phyloP scores from a whole-genome alignment of 2,797 vertebrate species.

The Jordanella pulchra region DNA sequence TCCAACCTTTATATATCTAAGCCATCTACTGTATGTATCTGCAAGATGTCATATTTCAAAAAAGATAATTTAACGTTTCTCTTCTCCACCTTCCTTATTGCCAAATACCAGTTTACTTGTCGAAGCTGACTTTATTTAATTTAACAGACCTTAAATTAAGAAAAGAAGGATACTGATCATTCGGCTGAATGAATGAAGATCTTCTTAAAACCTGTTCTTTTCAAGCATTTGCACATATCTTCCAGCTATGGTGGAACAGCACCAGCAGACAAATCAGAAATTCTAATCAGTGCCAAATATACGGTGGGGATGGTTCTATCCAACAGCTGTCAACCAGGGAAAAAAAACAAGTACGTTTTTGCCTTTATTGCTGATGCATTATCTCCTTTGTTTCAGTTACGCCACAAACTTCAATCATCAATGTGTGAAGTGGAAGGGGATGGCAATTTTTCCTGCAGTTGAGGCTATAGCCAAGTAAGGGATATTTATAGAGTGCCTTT shows the following conservation, averaged over 20 bases:
- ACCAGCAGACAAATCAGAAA: slow-evolving; percentile 1
- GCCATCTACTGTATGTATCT: no score
- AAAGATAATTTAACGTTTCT: not conserved
- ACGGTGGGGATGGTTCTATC: not conserved
- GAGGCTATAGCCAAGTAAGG: no score
- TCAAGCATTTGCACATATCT: not conserved
- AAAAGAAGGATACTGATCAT: no score
- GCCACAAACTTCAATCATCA: not conserved
- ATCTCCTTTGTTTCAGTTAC: not conserved
- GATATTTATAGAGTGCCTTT: no score
- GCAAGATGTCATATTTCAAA: not conserved
- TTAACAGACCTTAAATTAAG: no score
- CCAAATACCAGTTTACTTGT: no score
- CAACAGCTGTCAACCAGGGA: not conserved
- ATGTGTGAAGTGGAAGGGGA: not conserved
- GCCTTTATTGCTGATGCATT: not conserved
- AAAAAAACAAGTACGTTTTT: not conserved
- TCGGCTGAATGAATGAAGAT: no score
- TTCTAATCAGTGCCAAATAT: not conserved
- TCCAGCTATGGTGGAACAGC: slow-evolving; percentile 1
- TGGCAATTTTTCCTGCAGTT: no score
- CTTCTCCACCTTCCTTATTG: not conserved
- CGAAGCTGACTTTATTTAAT: no score
- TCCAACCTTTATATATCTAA: not conserved
- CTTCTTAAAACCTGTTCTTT: not conserved